Conservation (phyloP, 2,888 invertebrate species). For the Hyalella azteca region DNA sequence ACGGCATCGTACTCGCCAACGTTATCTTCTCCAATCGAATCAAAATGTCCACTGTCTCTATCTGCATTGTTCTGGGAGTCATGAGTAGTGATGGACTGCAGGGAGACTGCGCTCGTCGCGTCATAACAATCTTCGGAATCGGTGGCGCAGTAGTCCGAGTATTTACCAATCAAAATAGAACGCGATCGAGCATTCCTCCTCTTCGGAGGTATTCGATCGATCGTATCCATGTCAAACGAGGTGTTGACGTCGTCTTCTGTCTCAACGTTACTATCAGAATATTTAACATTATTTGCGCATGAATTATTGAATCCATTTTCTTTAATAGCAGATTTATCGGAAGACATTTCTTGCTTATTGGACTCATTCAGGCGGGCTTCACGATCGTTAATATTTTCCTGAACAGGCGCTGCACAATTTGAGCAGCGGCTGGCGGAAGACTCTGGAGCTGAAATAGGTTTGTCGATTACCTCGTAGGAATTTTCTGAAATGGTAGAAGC, state of each 20-base stretch:
- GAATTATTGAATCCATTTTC: too few relatives aligned
- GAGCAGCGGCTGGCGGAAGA: not conserved
- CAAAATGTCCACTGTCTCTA: not conserved
- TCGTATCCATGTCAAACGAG: not conserved
- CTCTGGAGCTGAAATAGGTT: slow-evolving; percentile 8
- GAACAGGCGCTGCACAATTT: not conserved
- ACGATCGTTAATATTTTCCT: too few relatives aligned
- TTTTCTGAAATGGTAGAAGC: slow-evolving; percentile 3
- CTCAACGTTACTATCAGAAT: too few relatives aligned
- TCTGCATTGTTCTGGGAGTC: not conserved
- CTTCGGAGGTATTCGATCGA: not conserved
- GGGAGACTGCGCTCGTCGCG: not conserved
- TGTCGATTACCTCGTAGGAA: slow-evolving; percentile 35
- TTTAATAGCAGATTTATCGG: too few relatives aligned
- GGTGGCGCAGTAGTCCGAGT: slow-evolving; percentile 19
- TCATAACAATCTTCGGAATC: slow-evolving; percentile 24
- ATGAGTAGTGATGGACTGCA: not conserved
- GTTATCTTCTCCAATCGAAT: not conserved
- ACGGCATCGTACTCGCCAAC: too few relatives aligned
- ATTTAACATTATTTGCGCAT: too few relatives aligned
- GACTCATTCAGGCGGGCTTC: too few relatives aligned
- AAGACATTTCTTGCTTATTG: too few relatives aligned
- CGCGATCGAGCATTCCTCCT: slow-evolving; percentile 3
- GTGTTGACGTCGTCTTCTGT: slow-evolving; percentile 15
- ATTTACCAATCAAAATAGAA: slow-evolving; percentile 3